Evolutionary conservation across 92 coral and sea anemone genomes (phyloP), one percentile per base, ranked within the genome.

Genomic region (Phymanthus crucifer): DNA sequence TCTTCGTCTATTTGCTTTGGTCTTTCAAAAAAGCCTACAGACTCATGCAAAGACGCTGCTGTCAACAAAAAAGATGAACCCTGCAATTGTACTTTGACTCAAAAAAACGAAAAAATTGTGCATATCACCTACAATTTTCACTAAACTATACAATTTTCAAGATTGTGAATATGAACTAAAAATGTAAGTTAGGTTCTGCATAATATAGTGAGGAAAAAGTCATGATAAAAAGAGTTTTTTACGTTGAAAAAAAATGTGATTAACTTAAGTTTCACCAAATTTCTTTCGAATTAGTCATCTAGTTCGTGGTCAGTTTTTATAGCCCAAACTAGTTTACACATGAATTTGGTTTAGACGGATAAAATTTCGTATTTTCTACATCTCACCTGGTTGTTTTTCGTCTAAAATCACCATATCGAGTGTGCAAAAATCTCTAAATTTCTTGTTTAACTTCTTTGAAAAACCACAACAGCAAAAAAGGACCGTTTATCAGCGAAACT

Each of bases 1-100:
- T 48, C 47, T 33, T 32, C 37, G 34, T 75, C 16, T 77, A 54
- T 77, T 77, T 77, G 72, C 31, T 77, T 77, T 47, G 71, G 24
- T 35, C 71, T 18, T 61, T 61, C 23, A 45, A 14, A 40, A 77
- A 77, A 64, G 69, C 72, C 26, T 34, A 61, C 17, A 24, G 35
- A 27, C 32, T 77, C 37, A 23, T 36, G 33, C 75, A 4, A 64
- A 14, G 43, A 35, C 24, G 58, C 21, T 33, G 40, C 34, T 27
- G 48, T 24, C 40, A 24, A 71, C 47, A 66, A 31, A 11, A 34
- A 34, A 9, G 18, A 16, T 34, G 0, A 69, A 69, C 13, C 19
- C 46, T 34, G 23, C 26, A 14, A 26, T 34, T 69, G n/a, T n/a
- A n/a, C n/a, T 6, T 32, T 34, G 0, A 11, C 24, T 14, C 48